Percentiles rank a stretch among this genome's conserved stretches.
These are phyloP conservation scores for Orycteropus afer DNA, from an alignment of 2,113 vertebrate genomes.

Conservation along the genomic window DNA sequence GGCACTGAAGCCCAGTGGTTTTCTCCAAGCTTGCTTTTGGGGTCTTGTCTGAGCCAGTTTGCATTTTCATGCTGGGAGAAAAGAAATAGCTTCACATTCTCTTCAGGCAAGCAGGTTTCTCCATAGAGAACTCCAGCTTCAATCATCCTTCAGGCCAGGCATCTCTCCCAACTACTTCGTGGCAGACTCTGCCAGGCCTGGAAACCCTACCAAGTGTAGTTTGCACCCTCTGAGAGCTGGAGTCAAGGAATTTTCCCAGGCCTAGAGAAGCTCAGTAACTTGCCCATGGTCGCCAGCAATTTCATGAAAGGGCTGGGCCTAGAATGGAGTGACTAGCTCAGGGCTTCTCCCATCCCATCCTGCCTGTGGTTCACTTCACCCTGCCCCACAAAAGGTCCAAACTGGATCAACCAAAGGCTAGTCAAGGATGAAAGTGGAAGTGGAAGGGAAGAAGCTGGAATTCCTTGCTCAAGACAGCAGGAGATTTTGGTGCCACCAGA, in stretches of 20 bases:
- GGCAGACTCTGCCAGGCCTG: no score
- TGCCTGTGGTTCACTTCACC: not conserved
- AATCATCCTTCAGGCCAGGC: not conserved
- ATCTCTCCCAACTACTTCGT: not conserved
- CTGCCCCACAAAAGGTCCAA: accelerated
- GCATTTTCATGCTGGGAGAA: not conserved
- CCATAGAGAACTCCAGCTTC: not conserved
- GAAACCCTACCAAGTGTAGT: not conserved
- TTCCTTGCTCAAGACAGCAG: not conserved
- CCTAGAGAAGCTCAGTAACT: not conserved
- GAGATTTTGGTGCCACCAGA: not conserved
- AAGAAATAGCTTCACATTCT: not conserved
- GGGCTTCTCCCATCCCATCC: not conserved
- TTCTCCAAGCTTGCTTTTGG: not conserved
- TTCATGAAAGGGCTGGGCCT: not conserved
- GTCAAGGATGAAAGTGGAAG: not conserved
- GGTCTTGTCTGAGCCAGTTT: not conserved
- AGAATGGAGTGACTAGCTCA: not conserved
- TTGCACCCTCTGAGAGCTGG: not conserved
- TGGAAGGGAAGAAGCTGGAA: not conserved
- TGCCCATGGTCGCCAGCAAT: accelerated
- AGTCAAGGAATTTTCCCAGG: not conserved
- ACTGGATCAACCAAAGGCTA: not conserved
- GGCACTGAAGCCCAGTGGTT: accelerated
- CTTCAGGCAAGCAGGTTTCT: not conserved